phyloP scores from a whole-genome alignment of 2,797 vertebrate genomes.

The Gallirallus australis region DNA sequence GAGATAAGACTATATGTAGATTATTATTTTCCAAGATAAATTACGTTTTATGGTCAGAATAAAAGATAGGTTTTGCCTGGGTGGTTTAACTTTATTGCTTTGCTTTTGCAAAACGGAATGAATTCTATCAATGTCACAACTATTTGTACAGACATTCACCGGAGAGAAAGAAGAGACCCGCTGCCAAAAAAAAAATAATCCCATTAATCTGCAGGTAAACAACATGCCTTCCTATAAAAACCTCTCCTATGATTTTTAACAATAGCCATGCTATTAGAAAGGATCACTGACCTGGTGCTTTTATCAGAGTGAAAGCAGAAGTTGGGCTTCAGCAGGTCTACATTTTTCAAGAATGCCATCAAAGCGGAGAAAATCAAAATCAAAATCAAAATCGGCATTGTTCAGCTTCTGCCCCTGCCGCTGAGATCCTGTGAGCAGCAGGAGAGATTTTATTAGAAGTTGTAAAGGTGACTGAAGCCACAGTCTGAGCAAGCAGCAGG shows the following conservation, averaged over 20 bases:
- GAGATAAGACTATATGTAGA: neutral
- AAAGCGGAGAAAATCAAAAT: neutral
- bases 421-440: neutral
- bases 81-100: neutral
- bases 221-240: neutral
- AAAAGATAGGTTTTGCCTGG: neutral
- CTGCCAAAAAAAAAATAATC: neutral
- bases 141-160: neutral
- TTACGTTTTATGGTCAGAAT: neutral
- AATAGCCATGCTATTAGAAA: neutral
- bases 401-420: neutral
- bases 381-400: neutral
- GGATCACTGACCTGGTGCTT: neutral
- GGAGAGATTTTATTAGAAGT: neutral
- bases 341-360: neutral
- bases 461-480: neutral
- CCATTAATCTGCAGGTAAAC: neutral
- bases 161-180: neutral
- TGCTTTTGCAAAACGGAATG: neutral
- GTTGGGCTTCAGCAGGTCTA: neutral
- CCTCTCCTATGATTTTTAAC: neutral
- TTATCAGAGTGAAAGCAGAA: neutral
- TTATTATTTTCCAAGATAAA: neutral
- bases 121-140: neutral
- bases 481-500: neutral